Conservation (phyloP, 2,888 invertebrate genomes). For the Sussaba pulchella region DNA sequence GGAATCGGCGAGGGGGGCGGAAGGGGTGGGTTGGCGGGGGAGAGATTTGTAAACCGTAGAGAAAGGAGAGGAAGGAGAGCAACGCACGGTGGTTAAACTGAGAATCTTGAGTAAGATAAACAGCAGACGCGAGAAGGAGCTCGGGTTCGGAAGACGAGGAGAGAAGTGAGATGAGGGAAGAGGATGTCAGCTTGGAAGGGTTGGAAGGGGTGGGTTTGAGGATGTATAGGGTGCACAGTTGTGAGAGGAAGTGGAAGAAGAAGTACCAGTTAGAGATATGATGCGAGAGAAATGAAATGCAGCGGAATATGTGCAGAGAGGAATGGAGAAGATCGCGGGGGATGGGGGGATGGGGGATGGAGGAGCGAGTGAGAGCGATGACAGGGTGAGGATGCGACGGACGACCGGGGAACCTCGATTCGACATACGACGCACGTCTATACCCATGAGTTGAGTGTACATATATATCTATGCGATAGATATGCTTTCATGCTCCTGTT, state of each 20-base stretch:
- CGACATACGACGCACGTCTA: constrained; percentile 31
- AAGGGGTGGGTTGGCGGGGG: too few species aligned
- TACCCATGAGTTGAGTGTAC: constrained; percentile 22
- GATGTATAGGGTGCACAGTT: constrained; percentile 11
- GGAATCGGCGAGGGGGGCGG: constrained; percentile 14
- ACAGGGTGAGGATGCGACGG: constrained; percentile 25
- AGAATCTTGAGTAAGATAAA: constrained; percentile 64
- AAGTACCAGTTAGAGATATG: constrained; percentile 8
- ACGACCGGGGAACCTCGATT: constrained; percentile 31
- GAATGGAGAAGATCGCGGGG: constrained; percentile 11
- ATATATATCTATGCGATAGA: background rate
- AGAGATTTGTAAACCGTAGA: constrained; percentile 66
- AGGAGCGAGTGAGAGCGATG: background rate
- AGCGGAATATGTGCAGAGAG: constrained; percentile 1
- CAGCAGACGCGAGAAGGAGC: constrained; percentile 47
- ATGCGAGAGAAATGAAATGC: constrained; percentile 42
- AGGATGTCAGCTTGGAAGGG: background rate
- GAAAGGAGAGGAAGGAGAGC: constrained; percentile 50
- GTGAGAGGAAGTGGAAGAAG: background rate
- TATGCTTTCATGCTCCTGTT: constrained; percentile 5
- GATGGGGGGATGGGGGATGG: constrained; percentile 5
- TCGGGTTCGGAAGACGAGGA: background rate
- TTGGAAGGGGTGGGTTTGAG: constrained; percentile 6
- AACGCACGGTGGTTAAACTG: constrained; percentile 62
- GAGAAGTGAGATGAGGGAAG: constrained; percentile 11